Evolutionary conservation across 2,113 vertebrate genomes (phyloP).

Genomic region (Silurus meridionalis): DNA sequence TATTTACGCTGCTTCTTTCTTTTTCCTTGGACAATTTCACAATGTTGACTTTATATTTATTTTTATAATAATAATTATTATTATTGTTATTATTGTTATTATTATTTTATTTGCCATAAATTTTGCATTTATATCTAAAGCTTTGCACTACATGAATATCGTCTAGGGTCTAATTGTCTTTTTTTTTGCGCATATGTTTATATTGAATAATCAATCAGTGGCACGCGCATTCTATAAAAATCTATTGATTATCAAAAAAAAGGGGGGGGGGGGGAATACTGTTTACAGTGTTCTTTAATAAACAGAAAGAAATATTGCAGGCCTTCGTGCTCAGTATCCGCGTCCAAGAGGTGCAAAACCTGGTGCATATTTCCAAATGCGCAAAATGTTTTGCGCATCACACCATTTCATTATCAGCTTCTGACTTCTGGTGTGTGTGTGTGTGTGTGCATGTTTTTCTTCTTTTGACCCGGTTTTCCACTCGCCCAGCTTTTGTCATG

Average conservation of each 20-base stretch:
- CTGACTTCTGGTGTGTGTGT: conserved; percentile 5
- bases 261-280: conserved; percentile 61
- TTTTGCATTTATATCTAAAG: neutral
- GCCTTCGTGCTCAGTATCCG: conserved; percentile 6
- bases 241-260: neutral
- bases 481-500: conserved; percentile 72
- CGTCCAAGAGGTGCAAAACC: neutral
- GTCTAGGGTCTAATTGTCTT: neutral
- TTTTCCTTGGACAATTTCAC: no score
- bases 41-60: no score
- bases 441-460: neutral
- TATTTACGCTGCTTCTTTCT: no score
- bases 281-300: neutral
- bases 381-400: conserved; percentile 5
- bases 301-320: neutral
- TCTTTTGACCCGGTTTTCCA: conserved; percentile 51
- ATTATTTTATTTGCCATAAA: neutral
- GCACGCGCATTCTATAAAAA: neutral
- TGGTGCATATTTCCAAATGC: conserved; percentile 8
- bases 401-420: neutral
- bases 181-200: neutral
- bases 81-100: neutral
- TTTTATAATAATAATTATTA: no score
- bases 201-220: neutral
- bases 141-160: neutral